Conservation (phyloP, 1,140 invertebrate species). For the Caenorhabditis elegans region WBcel235 BX284604.4:8120501-8121000, state of each 20-base stretch:
- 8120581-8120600: not conserved
- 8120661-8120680: too few species aligned
- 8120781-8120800: slow-evolving; percentile 25
- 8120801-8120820: not conserved
- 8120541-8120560: slow-evolving; percentile 34
- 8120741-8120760: not conserved
- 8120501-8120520: not conserved
- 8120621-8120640: too few species aligned
- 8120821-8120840: slow-evolving; percentile 34
- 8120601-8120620: too few species aligned
- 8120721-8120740: not conserved
- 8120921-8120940: not conserved
- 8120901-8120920: slow-evolving; percentile 8
- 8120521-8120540: not conserved
- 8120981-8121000: not conserved
- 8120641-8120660: too few species aligned
- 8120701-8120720: too few species aligned
- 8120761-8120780: slow-evolving; percentile 20
- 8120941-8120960: not conserved
- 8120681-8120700: too few species aligned
- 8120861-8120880: not conserved
- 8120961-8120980: not conserved
- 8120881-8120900: not conserved
- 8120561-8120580: not conserved
- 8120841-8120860: slow-evolving; percentile 46